A percentile compares a stretch with the other conserved stretches of the same genome.
Evolutionary conservation across 2,888 invertebrate genomes (phyloP).

Genomic region (Prenolepis imparis): DNA sequence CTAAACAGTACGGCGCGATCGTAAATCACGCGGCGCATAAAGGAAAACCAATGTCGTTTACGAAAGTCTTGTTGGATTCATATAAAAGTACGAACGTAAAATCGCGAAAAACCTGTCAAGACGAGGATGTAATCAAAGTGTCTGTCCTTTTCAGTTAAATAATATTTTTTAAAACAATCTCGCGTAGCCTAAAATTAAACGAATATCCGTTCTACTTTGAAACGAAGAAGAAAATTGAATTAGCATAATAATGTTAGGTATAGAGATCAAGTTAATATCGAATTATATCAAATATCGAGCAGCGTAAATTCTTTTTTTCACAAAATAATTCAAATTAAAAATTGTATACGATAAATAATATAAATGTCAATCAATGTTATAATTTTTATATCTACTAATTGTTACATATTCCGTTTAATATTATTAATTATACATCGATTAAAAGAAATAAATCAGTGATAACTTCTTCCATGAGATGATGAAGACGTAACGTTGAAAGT

Average conservation of each 20-base stretch:
- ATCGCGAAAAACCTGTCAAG: not conserved
- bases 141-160: not conserved
- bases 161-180: not conserved
- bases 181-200: not conserved
- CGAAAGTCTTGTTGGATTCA: not conserved
- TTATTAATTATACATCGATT: not conserved
- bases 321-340: no score
- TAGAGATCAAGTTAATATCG: no score
- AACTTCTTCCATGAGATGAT: not conserved
- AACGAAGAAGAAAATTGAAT: not conserved
- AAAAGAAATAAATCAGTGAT: not conserved
- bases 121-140: not conserved
- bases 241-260: no score
- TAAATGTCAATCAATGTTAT: not conserved
- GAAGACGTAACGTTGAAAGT: not conserved
- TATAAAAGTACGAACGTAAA: conserved; percentile 1
- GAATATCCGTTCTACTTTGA: not conserved
- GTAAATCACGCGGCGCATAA: conserved; percentile 28
- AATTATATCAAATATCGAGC: no score
- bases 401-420: not conserved
- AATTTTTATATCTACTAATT: not conserved
- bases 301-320: no score
- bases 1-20: conserved; percentile 8
- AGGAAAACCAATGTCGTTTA: conserved; percentile 25
- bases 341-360: no score